A percentile compares a stretch with the other conserved stretches of the same genome.
Conservation (phyloP, 1,140 invertebrate species). For the Heterodera carotae region DNA sequence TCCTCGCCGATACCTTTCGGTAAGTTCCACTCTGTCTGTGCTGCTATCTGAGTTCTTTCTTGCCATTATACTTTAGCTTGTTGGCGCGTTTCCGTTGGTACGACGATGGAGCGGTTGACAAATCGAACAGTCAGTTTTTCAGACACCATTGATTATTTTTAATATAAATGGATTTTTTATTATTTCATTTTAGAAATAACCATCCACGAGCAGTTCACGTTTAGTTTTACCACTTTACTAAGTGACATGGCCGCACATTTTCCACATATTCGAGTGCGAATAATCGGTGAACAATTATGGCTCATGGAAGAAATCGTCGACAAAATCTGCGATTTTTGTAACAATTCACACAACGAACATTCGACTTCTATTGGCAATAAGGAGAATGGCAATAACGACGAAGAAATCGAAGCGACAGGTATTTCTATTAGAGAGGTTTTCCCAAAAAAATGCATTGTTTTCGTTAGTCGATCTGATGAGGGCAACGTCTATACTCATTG, state of each 20-base stretch:
- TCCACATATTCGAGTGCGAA: conserved; percentile 48
- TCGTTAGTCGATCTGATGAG: conserved; percentile 60
- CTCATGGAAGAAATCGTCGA: conserved; percentile 45
- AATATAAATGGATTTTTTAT: conserved; percentile 10
- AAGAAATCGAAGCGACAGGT: conserved; percentile 16
- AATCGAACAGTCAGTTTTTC: conserved; percentile 55
- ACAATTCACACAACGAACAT: conserved; percentile 7
- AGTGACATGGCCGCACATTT: conserved; percentile 62
- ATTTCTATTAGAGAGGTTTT: not conserved
- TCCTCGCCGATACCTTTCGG: conserved; percentile 46
- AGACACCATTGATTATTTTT: conserved; percentile 1
- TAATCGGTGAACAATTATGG: conserved; percentile 56
- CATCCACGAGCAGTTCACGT: conserved; percentile 63
- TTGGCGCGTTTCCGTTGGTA: conserved; percentile 61
- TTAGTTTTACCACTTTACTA: conserved; percentile 63
- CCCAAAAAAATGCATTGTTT: conserved; percentile 28
- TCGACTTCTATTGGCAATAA: conserved; percentile 1
- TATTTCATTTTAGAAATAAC: conserved; percentile 54
- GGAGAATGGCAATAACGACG: not conserved
- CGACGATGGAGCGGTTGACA: conserved; percentile 58
- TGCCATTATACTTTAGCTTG: not conserved
- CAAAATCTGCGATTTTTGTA: conserved; percentile 32
- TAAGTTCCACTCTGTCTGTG: no score
- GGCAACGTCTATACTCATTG: conserved; percentile 55
- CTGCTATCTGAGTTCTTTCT: no score